Percentiles rank a stretch among this genome's conserved stretches.
These are phyloP conservation scores for Ursus arctos DNA, from an alignment of 2,113 vertebrate genomes.

Conservation along the genomic window DNA sequence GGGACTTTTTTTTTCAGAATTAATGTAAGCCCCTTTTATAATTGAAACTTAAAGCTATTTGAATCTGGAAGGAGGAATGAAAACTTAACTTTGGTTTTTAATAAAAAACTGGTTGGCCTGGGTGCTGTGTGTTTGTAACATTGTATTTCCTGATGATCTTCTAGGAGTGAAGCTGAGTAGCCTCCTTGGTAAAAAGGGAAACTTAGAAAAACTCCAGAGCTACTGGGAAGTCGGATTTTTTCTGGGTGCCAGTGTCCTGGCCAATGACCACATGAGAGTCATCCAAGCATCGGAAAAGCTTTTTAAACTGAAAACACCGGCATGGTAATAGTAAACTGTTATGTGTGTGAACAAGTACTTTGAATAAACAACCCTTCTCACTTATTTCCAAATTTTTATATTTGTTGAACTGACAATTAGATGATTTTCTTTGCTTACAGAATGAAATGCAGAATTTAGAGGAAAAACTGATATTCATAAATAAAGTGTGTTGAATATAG, in stretches of 20 bases:
- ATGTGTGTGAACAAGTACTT: background rate
- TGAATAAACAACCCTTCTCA: background rate
- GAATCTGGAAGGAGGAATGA: constrained; percentile 34
- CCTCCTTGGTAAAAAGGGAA: constrained; percentile 98
- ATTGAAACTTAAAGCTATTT: constrained; percentile 12
- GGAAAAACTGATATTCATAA: background rate
- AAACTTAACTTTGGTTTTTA: constrained; percentile 56
- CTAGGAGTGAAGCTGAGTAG: constrained; percentile 99
- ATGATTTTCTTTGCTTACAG: background rate
- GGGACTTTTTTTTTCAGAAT: background rate
- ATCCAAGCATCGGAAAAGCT: constrained; percentile 98
- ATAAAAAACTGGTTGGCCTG: background rate
- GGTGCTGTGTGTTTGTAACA: background rate
- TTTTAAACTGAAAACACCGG: constrained; percentile 97
- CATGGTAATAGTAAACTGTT: constrained; percentile 90
- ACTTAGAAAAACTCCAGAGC: constrained; percentile 98
- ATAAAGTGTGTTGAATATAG: background rate
- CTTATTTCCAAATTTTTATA: background rate
- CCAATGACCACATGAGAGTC: constrained; percentile 96
- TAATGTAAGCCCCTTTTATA: background rate
- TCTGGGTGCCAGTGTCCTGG: constrained; percentile 97
- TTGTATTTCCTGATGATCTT: constrained; percentile 53
- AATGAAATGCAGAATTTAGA: constrained; percentile 25
- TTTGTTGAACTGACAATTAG: background rate
- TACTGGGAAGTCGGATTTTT: constrained; percentile 99